Percentiles rank a stretch among this genome's conserved stretches.
phyloP scores from a whole-genome alignment of 2,888 invertebrate genomes.

The Cantharis flavilabris region DNA sequence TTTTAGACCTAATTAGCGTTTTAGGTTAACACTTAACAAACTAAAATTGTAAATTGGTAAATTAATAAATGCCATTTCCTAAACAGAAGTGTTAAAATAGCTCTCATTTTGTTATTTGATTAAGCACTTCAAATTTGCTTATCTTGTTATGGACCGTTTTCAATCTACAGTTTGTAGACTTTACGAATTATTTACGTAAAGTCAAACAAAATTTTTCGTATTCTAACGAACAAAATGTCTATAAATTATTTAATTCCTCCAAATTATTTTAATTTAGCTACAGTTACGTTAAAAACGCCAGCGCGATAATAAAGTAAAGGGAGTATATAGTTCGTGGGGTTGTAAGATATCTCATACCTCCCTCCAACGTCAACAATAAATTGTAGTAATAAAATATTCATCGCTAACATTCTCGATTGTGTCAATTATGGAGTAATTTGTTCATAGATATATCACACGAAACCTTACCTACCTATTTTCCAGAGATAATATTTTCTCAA shows the following conservation, averaged over 20 bases:
- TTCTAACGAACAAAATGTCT: not conserved
- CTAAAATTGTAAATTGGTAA: not conserved
- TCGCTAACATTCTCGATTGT: not conserved
- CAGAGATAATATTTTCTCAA: not conserved
- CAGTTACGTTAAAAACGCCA: not conserved
- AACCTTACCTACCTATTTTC: not conserved
- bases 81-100: not conserved
- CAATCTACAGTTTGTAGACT: not conserved
- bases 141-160: not conserved
- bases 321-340: not conserved
- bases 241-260: not conserved
- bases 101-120: not conserved
- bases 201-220: not conserved
- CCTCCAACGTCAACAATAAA: not conserved
- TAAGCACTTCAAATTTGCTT: not conserved
- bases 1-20: not conserved
- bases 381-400: not conserved
- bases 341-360: not conserved
- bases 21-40: not conserved
- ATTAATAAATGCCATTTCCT: not conserved
- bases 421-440: not conserved
- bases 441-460: not conserved
- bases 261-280: not conserved
- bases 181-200: not conserved
- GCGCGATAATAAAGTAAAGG: not conserved